Evolutionary conservation across 2,888 invertebrate genomes (phyloP), one percentile per base, ranked within the genome.

Genomic region (Drosophila colorata): DNA sequence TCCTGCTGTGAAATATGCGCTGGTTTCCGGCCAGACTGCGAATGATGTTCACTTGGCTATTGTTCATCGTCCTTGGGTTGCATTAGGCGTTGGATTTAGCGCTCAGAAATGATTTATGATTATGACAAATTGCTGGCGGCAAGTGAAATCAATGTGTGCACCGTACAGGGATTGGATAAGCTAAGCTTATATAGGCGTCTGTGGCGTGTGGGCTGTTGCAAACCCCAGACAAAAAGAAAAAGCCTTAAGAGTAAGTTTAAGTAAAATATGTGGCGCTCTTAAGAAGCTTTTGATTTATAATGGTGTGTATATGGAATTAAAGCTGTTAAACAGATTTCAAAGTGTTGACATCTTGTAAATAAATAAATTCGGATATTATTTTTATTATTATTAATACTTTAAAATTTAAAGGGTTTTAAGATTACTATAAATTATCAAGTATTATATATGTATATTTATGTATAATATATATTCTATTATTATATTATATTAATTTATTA

Each of bases 1-100:
- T 90, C 91, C 90, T 80, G 91, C 91, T 91, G 90, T 83, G 91
- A 89, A 88, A 89, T 91, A 90, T 90, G 89, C 83, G 84, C 87
- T 87, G 88, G 74, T 90, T 84, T 82, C 71, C 65, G 52, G 16
- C 57, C 51, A 58, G 78, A 31, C 56, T 52, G 47, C 61, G 28
- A 18, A 47, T 58, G 69, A 41, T 79, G 79, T 49, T 43, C 67
- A 64, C 75, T 74, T 67, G 60, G 69, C 69, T 58, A 77, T 78
- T 78, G 80, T 78, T 76, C 74, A 51, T 55, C 61, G 60, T 70
- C 56, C 53, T 58, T 71, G 53, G 66, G 49, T 69, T 65, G 84
- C 70, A 78, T 86, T 87, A 80, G 82, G 78, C 77, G 81, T 78
- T 68, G 82, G 72, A 75, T 75, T 82, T 78, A 70, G 80, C 79